Conservation (phyloP, 2,113 vertebrate species). For the Protobothrops flavoviridis region DNA sequence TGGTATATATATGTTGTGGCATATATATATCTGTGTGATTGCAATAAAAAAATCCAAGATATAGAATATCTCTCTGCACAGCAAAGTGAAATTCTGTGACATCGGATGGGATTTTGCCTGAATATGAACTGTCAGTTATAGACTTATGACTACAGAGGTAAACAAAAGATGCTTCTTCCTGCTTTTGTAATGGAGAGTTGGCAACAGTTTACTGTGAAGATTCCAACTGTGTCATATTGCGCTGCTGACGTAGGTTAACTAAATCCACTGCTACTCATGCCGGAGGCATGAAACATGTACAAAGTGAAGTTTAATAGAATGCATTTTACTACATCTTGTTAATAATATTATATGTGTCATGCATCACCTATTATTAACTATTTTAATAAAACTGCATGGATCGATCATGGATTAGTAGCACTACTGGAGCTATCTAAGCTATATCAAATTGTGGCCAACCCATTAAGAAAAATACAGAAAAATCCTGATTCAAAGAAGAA, state of each 20-base stretch:
- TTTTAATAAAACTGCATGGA: background rate
- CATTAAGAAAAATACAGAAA: background rate
- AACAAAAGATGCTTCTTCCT: background rate
- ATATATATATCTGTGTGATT: background rate
- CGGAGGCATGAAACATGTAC: slow-evolving; percentile 10
- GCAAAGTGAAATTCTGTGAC: background rate
- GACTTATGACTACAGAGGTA: background rate
- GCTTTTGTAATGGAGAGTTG: slow-evolving; percentile 2
- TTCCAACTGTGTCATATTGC: background rate
- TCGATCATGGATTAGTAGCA: background rate
- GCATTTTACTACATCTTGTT: background rate
- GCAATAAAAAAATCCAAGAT: background rate
- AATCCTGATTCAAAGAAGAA: background rate
- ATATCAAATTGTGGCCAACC: background rate
- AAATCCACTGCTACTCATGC: background rate
- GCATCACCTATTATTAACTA: background rate
- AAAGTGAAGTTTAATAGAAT: background rate
- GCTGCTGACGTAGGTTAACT: background rate
- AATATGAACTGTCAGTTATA: background rate
- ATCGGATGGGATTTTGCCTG: slow-evolving; percentile 2
- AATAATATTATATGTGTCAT: background rate
- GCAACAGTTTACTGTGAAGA: slow-evolving; percentile 18
- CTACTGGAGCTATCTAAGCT: background rate
- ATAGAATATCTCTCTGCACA: background rate
- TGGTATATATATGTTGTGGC: no score